These are phyloP conservation scores for Hypomesus transpacificus DNA, from an alignment of 2,113 vertebrate genomes.

Conservation along the genomic window DNA sequence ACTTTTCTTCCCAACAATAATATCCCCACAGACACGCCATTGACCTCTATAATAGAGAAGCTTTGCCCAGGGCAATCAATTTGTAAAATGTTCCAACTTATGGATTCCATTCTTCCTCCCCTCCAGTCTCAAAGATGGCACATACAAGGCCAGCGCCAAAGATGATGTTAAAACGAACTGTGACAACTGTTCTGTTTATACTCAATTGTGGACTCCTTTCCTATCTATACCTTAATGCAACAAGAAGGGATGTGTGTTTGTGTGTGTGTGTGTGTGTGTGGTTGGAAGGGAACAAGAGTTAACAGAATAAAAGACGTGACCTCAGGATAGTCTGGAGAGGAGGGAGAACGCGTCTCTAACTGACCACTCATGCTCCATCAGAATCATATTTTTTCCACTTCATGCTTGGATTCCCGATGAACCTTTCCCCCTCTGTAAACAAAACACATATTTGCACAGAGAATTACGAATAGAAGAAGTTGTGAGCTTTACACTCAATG, in stretches of 20 bases:
- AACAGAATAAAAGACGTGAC: conserved; percentile 67
- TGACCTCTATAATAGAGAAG: conserved; percentile 25
- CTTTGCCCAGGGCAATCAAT: conserved; percentile 46
- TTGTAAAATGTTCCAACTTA: conserved; percentile 57
- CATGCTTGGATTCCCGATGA: conserved; percentile 74
- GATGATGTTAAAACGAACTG: conserved; percentile 42
- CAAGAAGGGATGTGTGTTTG: conserved; percentile 53
- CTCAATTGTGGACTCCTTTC: conserved; percentile 32
- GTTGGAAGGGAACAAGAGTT: conserved; percentile 31
- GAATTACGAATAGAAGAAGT: conserved; percentile 68
- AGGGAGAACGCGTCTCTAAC: conserved; percentile 69
- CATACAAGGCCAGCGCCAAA: conserved; percentile 28
- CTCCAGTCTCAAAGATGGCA: conserved; percentile 34
- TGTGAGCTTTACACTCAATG: conserved; percentile 67
- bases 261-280: background rate
- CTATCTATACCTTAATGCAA: conserved; percentile 48
- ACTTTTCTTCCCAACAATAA: conserved; percentile 42
- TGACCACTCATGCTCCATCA: conserved; percentile 75
- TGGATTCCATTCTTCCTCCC: conserved; percentile 59
- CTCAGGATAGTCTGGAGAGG: conserved; percentile 65
- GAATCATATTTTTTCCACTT: conserved; percentile 77
- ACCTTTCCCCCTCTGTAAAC: conserved; percentile 66
- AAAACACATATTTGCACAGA: conserved; percentile 75
- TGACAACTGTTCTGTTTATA: conserved; percentile 45
- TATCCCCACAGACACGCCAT: conserved; percentile 38